Conservation (phyloP, 2,888 invertebrate species). For the Strigamia maritima region DNA sequence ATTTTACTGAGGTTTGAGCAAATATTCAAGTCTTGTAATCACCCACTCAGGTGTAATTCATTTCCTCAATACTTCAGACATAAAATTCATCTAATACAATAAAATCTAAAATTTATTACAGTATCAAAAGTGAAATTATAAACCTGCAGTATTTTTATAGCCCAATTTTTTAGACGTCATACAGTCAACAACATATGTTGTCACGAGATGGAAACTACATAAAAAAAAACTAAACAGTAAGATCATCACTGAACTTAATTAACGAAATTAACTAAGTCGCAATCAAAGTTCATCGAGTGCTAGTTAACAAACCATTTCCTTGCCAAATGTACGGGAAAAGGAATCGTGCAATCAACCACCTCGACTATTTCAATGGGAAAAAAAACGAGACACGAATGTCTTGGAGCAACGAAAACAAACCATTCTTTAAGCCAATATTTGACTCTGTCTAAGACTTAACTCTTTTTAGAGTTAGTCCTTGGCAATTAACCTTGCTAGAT, state of each 20-base stretch:
- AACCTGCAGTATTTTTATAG: no score
- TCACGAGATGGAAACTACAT: background rate
- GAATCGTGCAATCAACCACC: background rate
- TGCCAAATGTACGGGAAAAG: background rate
- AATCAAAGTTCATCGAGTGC: background rate
- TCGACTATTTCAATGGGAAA: background rate
- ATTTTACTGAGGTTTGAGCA: constrained; percentile 25
- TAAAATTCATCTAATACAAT: background rate
- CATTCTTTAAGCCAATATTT: constrained; percentile 17
- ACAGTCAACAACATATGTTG: no score
- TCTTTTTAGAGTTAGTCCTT: constrained; percentile 24
- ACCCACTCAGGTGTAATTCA: background rate
- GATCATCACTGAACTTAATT: background rate
- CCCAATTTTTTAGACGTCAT: no score
- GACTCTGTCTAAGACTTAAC: constrained; percentile 13
- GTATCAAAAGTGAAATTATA: no score
- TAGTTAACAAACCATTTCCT: constrained; percentile 26
- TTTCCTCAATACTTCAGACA: background rate
- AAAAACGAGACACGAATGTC: background rate
- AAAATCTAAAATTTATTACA: background rate
- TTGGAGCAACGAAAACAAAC: background rate
- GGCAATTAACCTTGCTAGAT: constrained; percentile 29
- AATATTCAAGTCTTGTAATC: constrained; percentile 23
- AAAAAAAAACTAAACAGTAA: background rate
- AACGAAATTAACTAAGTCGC: background rate